phyloP scores from a whole-genome alignment of 2,888 invertebrate species.

The Dastarcus helophoroides region DNA sequence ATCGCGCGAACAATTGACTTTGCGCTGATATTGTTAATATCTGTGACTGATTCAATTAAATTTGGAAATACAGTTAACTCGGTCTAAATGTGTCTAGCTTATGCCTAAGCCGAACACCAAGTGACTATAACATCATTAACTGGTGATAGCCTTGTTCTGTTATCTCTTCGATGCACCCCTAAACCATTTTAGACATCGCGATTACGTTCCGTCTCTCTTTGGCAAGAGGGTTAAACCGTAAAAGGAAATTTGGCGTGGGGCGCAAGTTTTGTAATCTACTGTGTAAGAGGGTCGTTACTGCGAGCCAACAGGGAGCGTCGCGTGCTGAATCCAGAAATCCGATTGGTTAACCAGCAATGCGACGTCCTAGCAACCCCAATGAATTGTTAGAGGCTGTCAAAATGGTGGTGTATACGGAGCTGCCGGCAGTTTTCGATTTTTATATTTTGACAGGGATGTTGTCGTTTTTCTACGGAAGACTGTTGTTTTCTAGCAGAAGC shows the following conservation, averaged over 20 bases:
- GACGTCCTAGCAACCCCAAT: conserved; percentile 41
- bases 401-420: conserved; percentile 34
- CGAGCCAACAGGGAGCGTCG: conserved; percentile 27
- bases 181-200: conserved; percentile 3
- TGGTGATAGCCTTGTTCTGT: conserved; percentile 40
- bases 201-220: conserved; percentile 5
- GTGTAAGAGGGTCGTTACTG: conserved; percentile 13
- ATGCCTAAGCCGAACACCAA: conserved; percentile 40
- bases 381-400: conserved; percentile 23
- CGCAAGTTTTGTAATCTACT: conserved; percentile 11
- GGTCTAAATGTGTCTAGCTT: conserved; percentile 40
- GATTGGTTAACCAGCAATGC: conserved; percentile 33
- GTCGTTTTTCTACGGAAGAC: conserved; percentile 24
- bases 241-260: conserved; percentile 3
- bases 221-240: not conserved
- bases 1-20: conserved; percentile 30
- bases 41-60: conserved; percentile 41
- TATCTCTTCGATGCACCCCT: conserved; percentile 24
- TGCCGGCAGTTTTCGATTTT: conserved; percentile 37
- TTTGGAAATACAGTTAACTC: conserved; percentile 36
- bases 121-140: conserved; percentile 42
- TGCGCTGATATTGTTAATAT: conserved; percentile 39
- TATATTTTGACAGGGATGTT: conserved; percentile 35
- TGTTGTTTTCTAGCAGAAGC: conserved; percentile 24
- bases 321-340: conserved; percentile 20